A percentile compares a stretch with the other conserved stretches of the same genome.
These are phyloP conservation scores for Muscicapa striata DNA, from an alignment of 2,797 vertebrate species.

Conservation along the genomic window DNA sequence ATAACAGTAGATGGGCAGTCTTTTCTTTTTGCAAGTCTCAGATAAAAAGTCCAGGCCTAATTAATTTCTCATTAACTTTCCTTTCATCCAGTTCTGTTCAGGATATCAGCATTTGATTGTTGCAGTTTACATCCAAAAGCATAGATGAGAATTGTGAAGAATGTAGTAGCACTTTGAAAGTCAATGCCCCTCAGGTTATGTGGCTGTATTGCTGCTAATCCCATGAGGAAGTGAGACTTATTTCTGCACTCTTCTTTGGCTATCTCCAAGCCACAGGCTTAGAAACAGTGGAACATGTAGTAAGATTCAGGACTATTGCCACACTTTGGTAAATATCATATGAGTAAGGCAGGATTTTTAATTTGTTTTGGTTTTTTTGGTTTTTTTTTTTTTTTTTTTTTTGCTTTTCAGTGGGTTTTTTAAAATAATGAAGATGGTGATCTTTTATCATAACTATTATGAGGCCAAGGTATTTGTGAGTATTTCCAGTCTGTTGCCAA, in stretches of 20 bases:
- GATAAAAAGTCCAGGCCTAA: background rate
- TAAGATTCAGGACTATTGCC: background rate
- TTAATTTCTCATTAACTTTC: background rate
- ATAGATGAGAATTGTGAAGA: background rate
- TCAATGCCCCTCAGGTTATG: background rate
- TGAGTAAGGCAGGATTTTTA: background rate
- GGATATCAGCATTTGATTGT: background rate
- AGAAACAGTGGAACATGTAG: background rate
- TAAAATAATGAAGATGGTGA: background rate
- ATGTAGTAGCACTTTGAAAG: background rate
- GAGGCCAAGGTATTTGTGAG: background rate
- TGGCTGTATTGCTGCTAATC: background rate
- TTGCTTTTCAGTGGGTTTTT: fast-evolving
- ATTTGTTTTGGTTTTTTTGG: background rate
- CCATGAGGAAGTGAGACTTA: background rate
- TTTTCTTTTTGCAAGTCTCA: background rate
- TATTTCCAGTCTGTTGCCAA: background rate
- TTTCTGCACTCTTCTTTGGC: background rate
- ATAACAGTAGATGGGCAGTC: background rate
- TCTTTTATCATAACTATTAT: background rate
- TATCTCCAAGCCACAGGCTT: background rate
- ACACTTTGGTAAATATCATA: background rate
- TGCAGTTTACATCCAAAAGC: background rate
- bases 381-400: background rate
- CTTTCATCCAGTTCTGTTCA: background rate